Conservation (phyloP, 2,113 vertebrate species). For the Platysteira castanea region DNA sequence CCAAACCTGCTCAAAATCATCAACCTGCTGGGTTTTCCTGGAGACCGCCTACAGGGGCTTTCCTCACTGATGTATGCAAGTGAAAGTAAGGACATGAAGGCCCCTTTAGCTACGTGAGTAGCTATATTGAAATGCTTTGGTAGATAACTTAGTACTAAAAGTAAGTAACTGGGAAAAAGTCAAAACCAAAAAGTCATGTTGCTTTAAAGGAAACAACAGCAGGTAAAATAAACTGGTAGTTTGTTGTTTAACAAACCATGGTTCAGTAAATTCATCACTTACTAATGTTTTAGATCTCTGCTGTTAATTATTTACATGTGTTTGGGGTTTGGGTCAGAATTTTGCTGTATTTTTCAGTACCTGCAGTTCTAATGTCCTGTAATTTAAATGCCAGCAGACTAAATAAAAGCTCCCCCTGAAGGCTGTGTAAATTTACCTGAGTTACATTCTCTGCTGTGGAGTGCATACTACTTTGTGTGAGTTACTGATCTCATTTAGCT, state of each 20-base stretch:
- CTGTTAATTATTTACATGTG: neutral
- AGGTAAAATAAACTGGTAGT: constrained; percentile 47
- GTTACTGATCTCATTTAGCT: neutral
- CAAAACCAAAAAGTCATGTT: constrained; percentile 1
- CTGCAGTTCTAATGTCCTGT: neutral
- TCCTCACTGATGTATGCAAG: constrained; percentile 96
- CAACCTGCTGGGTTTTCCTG: constrained; percentile 98
- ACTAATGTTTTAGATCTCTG: neutral
- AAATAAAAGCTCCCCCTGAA: neutral
- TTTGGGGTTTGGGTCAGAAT: neutral
- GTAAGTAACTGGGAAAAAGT: constrained; percentile 64
- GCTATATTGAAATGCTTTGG: constrained; percentile 80
- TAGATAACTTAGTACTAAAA: constrained; percentile 77
- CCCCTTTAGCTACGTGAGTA: constrained; percentile 99
- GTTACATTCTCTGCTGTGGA: neutral
- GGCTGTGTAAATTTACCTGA: neutral
- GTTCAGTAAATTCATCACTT: neutral
- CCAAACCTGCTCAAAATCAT: constrained; percentile 99
- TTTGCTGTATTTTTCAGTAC: neutral
- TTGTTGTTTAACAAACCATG: neutral
- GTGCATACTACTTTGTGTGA: neutral
- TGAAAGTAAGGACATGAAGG: constrained; percentile 99
- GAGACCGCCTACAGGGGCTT: constrained; percentile 94
- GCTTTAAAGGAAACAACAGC: constrained; percentile 56
- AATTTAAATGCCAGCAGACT: neutral